A percentile compares a stretch with the other conserved stretches of the same genome.
Evolutionary conservation across 2,113 vertebrate genomes (phyloP).

Genomic region (Apodemus speciosus): DNA sequence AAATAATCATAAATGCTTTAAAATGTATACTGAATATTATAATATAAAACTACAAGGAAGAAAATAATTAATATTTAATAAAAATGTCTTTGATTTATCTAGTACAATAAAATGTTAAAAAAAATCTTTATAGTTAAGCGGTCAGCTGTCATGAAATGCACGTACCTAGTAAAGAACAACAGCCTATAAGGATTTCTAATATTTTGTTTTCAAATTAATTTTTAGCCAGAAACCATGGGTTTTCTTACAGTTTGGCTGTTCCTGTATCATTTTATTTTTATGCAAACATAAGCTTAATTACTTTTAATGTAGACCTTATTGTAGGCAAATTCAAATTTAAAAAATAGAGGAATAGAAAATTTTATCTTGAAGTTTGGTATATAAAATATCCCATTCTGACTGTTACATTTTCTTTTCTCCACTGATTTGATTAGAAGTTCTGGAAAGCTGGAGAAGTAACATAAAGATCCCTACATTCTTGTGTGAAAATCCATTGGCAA

Average conservation of each 20-base stretch:
- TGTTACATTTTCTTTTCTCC: not conserved
- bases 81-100: not conserved
- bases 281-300: not conserved
- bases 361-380: not conserved
- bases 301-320: not conserved
- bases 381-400: not conserved
- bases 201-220: not conserved
- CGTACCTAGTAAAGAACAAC: not conserved
- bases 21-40: not conserved
- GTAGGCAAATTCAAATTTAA: not conserved
- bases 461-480: not conserved
- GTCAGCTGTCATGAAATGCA: not conserved
- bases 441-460: not conserved
- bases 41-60: not conserved
- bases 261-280: not conserved
- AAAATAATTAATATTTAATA: not conserved
- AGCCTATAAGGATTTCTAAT: not conserved
- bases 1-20: not conserved
- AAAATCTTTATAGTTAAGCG: too few species aligned
- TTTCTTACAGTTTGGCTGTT: rapidly evolving
- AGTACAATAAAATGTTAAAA: not conserved
- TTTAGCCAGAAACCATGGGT: not conserved
- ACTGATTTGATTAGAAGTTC: not conserved
- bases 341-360: not conserved
- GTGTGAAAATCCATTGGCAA: not conserved